These are phyloP conservation scores for Hypotaenidia okinawae DNA, from an alignment of 2,797 vertebrate genomes.

Conservation along the genomic window DNA sequence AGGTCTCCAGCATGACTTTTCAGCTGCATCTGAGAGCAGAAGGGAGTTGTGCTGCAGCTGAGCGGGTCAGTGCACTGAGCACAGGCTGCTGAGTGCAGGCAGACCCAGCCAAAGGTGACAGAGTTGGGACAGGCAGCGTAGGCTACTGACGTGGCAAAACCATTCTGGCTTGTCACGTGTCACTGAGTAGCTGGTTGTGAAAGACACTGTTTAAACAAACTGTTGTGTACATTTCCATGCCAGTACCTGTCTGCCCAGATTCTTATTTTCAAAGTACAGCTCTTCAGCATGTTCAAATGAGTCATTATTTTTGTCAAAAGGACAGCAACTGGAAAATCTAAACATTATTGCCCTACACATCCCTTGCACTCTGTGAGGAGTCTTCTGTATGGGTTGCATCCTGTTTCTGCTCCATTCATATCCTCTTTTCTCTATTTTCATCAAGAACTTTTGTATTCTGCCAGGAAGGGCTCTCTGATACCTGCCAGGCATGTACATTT, in stretches of 20 bases:
- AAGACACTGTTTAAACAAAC: constrained; percentile 55
- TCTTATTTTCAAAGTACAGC: constrained; percentile 44
- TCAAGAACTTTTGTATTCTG: not conserved
- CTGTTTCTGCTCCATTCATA: not conserved
- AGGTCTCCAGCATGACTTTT: not conserved
- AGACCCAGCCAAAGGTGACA: not conserved
- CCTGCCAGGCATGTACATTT: not conserved
- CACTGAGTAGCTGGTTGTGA: constrained; percentile 13
- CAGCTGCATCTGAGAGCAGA: not conserved
- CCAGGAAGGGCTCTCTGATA: not conserved
- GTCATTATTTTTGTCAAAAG: constrained; percentile 24
- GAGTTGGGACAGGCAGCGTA: not conserved
- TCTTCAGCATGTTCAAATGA: constrained; percentile 24
- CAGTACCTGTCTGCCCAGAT: constrained; percentile 43
- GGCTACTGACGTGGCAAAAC: not conserved
- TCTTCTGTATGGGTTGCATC: not conserved
- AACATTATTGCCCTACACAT: not conserved
- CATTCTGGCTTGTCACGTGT: constrained; percentile 3
- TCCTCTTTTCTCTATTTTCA: not conserved
- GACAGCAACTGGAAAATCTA: constrained; percentile 3
- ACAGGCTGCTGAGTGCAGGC: accelerated
- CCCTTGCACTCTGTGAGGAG: not conserved
- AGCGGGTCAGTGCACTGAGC: not conserved
- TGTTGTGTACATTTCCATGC: constrained; percentile 46
- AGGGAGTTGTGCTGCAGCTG: accelerated